Conservation (phyloP, 2,113 vertebrate genomes). For the Osmerus mordax region DNA sequence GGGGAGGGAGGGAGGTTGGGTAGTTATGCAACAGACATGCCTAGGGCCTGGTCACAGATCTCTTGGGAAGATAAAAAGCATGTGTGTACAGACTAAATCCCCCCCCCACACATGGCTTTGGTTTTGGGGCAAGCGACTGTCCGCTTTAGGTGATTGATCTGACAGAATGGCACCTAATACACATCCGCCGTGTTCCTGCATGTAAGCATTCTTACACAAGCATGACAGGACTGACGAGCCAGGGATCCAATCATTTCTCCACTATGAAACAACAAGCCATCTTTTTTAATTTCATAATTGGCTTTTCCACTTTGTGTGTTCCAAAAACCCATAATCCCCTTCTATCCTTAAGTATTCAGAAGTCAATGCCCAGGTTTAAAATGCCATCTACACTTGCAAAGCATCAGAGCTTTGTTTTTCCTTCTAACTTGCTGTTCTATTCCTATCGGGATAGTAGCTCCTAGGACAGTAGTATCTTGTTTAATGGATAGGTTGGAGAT, state of each 20-base stretch:
- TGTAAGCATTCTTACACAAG: slow-evolving; percentile 48
- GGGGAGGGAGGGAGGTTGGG: slow-evolving; percentile 5
- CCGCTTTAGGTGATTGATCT: slow-evolving; percentile 51
- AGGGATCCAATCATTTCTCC: slow-evolving; percentile 4
- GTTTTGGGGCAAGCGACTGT: slow-evolving; percentile 38
- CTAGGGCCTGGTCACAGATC: slow-evolving; percentile 32
- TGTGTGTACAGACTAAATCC: slow-evolving; percentile 57
- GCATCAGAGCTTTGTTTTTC: not conserved
- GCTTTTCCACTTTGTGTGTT: not conserved
- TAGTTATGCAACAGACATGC: slow-evolving; percentile 60
- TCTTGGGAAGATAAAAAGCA: slow-evolving; percentile 49
- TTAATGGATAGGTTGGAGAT: not conserved
- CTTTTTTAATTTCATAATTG: slow-evolving; percentile 2
- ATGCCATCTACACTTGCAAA: not conserved
- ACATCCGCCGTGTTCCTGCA: slow-evolving; percentile 53
- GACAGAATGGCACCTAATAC: slow-evolving; percentile 31
- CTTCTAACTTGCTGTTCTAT: not conserved
- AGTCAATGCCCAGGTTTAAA: not conserved
- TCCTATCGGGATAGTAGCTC: not conserved
- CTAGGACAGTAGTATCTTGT: not conserved
- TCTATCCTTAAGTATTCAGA: not conserved
- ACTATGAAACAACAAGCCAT: slow-evolving; percentile 15
- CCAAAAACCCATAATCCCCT: not conserved
- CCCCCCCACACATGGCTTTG: slow-evolving; percentile 58
- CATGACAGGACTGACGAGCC: not conserved